phyloP scores from a whole-genome alignment of 2,797 vertebrate species.

The Parambassis ranga region DNA sequence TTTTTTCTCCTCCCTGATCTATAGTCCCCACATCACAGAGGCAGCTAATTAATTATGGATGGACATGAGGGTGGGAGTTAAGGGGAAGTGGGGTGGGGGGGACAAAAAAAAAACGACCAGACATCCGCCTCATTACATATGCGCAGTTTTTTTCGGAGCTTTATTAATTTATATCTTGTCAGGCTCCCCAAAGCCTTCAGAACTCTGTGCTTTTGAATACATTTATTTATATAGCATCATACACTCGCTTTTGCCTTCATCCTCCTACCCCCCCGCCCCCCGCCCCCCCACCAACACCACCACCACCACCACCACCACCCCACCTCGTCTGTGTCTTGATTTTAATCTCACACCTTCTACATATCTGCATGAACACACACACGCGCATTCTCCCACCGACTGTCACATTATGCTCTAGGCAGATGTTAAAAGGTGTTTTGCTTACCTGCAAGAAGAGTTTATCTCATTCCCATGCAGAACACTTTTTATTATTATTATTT shows the following conservation, averaged over 20 bases:
- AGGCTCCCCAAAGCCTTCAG: slow-evolving; percentile 63
- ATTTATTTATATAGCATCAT: slow-evolving; percentile 58
- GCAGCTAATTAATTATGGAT: slow-evolving; percentile 77
- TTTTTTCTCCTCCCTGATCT: slow-evolving; percentile 75
- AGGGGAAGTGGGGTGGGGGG: neutral
- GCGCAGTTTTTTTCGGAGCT: slow-evolving; percentile 67
- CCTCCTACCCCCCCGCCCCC: slow-evolving; percentile 2
- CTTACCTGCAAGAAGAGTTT: slow-evolving; percentile 63
- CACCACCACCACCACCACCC: too few relatives aligned
- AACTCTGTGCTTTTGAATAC: slow-evolving; percentile 58
- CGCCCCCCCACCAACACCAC: neutral
- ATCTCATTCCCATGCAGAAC: slow-evolving; percentile 44
- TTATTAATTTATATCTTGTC: slow-evolving; percentile 78
- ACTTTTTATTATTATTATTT: slow-evolving; percentile 35
- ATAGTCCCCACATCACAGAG: slow-evolving; percentile 75
- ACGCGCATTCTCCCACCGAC: slow-evolving; percentile 15
- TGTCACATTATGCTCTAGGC: slow-evolving; percentile 61
- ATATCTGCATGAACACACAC: slow-evolving; percentile 29
- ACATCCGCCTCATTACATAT: slow-evolving; percentile 71
- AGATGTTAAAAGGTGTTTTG: slow-evolving; percentile 71
- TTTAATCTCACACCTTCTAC: slow-evolving; percentile 55
- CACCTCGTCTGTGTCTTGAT: slow-evolving; percentile 36
- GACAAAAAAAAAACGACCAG: slow-evolving; percentile 54
- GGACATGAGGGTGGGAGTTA: slow-evolving; percentile 13
- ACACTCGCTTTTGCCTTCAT: slow-evolving; percentile 27